These are phyloP conservation scores for Lota lota DNA, from an alignment of 2,113 vertebrate species.

Conservation along the genomic window DNA sequence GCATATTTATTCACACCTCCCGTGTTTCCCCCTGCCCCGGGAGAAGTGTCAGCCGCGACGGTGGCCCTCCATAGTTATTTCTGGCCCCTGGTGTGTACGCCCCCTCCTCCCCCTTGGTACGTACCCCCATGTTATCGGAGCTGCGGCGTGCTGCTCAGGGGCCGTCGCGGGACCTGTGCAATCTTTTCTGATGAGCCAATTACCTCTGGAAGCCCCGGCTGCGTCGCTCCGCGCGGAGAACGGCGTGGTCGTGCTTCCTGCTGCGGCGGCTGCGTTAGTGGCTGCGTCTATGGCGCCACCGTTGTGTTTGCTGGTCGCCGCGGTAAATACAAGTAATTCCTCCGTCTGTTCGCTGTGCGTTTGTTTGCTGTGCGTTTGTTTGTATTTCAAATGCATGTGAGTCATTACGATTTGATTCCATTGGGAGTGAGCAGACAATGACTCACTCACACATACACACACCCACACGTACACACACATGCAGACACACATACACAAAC, in stretches of 20 bases:
- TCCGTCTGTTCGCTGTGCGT: not conserved
- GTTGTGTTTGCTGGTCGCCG: conserved; percentile 4
- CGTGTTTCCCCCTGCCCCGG: conserved; percentile 27
- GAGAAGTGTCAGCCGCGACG: conserved; percentile 37
- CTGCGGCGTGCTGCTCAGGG: conserved; percentile 15
- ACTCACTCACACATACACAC: not conserved
- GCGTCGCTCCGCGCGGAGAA: conserved; percentile 8
- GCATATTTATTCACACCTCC: conserved; percentile 41
- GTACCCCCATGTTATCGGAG: conserved; percentile 20
- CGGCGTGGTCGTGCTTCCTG: conserved; percentile 1
- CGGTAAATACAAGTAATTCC: conserved; percentile 29
- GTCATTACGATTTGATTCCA: not conserved
- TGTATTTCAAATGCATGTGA: not conserved
- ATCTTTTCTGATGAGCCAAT: conserved; percentile 37
- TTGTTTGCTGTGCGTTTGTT: too few relatives aligned
- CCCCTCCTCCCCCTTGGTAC: too few relatives aligned
- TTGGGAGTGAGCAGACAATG: not conserved
- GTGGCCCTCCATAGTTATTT: conserved; percentile 36
- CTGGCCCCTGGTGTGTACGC: not conserved
- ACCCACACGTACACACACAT: not conserved
- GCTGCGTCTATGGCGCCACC: not conserved
- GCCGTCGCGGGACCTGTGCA: not conserved
- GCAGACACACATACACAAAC: not conserved
- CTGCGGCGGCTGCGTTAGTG: too few relatives aligned
- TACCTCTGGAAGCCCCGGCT: conserved; percentile 20